Evolutionary conservation across 2,888 invertebrate species (phyloP).

Genomic region (Eupithecia vulgata): DNA sequence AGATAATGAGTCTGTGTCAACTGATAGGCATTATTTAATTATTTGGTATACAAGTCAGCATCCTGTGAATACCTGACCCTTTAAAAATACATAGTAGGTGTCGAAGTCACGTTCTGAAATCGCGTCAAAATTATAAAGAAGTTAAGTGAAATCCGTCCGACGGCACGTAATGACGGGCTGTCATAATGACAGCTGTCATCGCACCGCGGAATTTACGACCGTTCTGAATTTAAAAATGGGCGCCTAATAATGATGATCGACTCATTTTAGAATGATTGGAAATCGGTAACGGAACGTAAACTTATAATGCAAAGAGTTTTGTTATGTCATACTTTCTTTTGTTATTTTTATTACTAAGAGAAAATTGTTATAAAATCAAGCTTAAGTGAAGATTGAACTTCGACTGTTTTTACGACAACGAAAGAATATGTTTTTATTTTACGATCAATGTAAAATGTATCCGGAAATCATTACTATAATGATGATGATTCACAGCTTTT

Average conservation of each 20-base stretch:
- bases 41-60: neutral
- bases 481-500: no score
- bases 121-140: slow-evolving; percentile 80
- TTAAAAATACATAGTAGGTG: slow-evolving; percentile 63
- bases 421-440: neutral
- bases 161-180: slow-evolving; percentile 60
- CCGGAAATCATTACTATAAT: no score
- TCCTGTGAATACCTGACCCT: slow-evolving; percentile 49
- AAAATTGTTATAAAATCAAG: neutral
- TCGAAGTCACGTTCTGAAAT: slow-evolving; percentile 75
- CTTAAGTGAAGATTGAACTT: neutral
- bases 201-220: slow-evolving; percentile 55
- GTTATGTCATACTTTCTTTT: slow-evolving; percentile 9
- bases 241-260: slow-evolving; percentile 46
- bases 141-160: slow-evolving; percentile 71
- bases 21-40: neutral
- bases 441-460: no score
- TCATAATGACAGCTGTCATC: slow-evolving; percentile 62
- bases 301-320: neutral
- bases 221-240: slow-evolving; percentile 46
- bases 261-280: slow-evolving; percentile 38
- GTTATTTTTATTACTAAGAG: neutral
- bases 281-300: slow-evolving; percentile 19
- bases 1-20: neutral
- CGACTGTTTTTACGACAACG: neutral